phyloP scores from a whole-genome alignment of 1,140 invertebrate genomes.

The Heliconius hermathena region DNA sequence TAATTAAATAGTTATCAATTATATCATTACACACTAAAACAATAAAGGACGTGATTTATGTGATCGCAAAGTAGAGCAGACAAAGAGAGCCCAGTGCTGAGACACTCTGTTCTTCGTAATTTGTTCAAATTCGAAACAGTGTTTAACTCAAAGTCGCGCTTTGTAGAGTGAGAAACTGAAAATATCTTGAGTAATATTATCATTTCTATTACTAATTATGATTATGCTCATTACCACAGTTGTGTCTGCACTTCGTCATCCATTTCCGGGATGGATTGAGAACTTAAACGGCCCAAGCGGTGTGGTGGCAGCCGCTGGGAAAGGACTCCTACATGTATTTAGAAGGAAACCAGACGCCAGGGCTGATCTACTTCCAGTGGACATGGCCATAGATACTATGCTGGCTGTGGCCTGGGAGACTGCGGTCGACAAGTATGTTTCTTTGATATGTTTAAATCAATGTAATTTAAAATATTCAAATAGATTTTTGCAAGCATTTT shows the following conservation, averaged over 20 bases:
- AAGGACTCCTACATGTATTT: slow-evolving; percentile 89
- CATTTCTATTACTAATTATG: too few relatives aligned
- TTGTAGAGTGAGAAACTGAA: too few relatives aligned
- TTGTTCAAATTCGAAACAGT: too few relatives aligned
- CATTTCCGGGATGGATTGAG: slow-evolving; percentile 90
- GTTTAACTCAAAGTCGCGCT: too few relatives aligned
- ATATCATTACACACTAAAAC: too few relatives aligned
- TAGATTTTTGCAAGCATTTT: neutral
- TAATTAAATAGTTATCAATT: too few relatives aligned
- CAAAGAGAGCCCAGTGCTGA: too few relatives aligned
- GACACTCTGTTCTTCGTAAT: too few relatives aligned
- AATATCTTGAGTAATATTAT: too few relatives aligned
- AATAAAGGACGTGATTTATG: too few relatives aligned
- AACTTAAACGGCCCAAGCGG: slow-evolving; percentile 95
- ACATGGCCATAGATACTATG: slow-evolving; percentile 90
- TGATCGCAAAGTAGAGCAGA: too few relatives aligned
- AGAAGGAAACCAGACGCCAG: slow-evolving; percentile 74
- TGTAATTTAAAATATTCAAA: neutral
- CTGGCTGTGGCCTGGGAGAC: slow-evolving; percentile 88
- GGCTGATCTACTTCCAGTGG: slow-evolving; percentile 91
- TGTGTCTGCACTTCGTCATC: slow-evolving; percentile 61
- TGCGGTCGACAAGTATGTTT: slow-evolving; percentile 57
- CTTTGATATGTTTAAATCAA: neutral
- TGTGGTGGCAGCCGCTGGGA: slow-evolving; percentile 84
- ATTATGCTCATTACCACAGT: slow-evolving; percentile 45